phyloP scores from a whole-genome alignment of 2,888 invertebrate species.

The Drosophila acutilabella region DNA sequence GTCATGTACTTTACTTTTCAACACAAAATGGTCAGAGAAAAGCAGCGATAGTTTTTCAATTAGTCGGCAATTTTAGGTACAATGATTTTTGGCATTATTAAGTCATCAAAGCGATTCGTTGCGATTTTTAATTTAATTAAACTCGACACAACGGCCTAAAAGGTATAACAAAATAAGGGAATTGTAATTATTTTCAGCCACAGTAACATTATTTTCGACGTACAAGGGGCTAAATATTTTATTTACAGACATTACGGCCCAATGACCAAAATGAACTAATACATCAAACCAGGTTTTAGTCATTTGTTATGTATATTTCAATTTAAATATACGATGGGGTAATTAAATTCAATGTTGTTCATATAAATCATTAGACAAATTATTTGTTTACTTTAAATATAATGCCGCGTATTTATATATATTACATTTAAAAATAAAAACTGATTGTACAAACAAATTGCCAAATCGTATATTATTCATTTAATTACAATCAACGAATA shows the following conservation, averaged over 20 bases:
- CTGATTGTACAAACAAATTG: too few species aligned
- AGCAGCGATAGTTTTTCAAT: slow-evolving; percentile 48
- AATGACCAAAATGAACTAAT: too few species aligned
- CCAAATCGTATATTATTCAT: not conserved
- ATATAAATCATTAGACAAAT: not conserved
- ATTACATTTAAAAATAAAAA: too few species aligned
- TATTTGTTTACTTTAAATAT: not conserved
- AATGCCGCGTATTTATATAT: not conserved
- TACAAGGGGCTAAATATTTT: too few species aligned
- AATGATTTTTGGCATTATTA: slow-evolving; percentile 24
- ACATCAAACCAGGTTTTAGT: too few species aligned
- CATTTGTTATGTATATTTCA: too few species aligned
- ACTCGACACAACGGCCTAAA: slow-evolving; percentile 9
- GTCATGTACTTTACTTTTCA: slow-evolving; percentile 15
- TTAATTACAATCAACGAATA: slow-evolving; percentile 3
- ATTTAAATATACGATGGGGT: too few species aligned
- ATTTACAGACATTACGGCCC: too few species aligned
- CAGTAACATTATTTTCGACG: not conserved
- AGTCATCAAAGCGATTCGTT: slow-evolving; percentile 33
- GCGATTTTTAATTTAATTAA: slow-evolving; percentile 36
- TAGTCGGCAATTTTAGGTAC: slow-evolving; percentile 32
- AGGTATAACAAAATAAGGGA: not conserved
- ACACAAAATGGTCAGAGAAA: slow-evolving; percentile 30
- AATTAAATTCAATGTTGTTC: too few species aligned
- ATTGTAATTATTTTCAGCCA: not conserved